Percentiles rank a stretch among this genome's conserved stretches.
These are phyloP conservation scores for Gopherus flavomarginatus DNA, from an alignment of 2,113 vertebrate genomes.

Conservation along the genomic window DNA sequence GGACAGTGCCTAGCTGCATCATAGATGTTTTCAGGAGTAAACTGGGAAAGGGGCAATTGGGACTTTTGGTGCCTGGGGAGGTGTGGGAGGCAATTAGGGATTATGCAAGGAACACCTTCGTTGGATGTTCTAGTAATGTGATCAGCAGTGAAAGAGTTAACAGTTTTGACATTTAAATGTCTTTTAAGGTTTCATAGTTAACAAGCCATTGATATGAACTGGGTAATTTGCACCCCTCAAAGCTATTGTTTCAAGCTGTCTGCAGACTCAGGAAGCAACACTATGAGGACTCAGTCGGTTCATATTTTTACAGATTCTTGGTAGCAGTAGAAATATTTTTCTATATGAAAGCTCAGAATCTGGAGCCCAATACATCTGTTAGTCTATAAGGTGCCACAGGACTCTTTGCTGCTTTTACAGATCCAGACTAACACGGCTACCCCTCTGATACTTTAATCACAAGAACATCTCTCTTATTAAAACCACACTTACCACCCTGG, in stretches of 20 bases:
- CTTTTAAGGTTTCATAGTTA: conserved; percentile 26
- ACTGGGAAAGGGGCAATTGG: background rate
- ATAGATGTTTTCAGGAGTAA: background rate
- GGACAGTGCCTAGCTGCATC: conserved; percentile 35
- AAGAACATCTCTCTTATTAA: background rate
- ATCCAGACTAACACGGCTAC: too few species aligned
- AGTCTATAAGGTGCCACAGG: too few species aligned
- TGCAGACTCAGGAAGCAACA: background rate
- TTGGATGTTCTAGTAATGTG: background rate
- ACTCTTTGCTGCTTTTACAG: too few species aligned
- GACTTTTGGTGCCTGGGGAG: background rate
- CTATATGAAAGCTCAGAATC: background rate
- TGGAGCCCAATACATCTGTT: background rate
- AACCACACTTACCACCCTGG: background rate
- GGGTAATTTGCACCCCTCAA: background rate
- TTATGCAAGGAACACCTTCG: background rate
- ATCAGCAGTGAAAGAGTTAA: background rate
- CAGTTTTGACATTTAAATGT: background rate
- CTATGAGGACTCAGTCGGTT: background rate
- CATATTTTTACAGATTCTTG: background rate
- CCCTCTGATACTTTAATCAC: too few species aligned
- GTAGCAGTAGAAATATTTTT: background rate
- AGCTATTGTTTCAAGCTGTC: background rate
- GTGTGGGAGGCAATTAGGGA: background rate
- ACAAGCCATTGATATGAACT: background rate